Evolutionary conservation across 1,140 invertebrate species (phyloP), one percentile per base, ranked within the genome.

Genomic region (Cherax destructor): DNA sequence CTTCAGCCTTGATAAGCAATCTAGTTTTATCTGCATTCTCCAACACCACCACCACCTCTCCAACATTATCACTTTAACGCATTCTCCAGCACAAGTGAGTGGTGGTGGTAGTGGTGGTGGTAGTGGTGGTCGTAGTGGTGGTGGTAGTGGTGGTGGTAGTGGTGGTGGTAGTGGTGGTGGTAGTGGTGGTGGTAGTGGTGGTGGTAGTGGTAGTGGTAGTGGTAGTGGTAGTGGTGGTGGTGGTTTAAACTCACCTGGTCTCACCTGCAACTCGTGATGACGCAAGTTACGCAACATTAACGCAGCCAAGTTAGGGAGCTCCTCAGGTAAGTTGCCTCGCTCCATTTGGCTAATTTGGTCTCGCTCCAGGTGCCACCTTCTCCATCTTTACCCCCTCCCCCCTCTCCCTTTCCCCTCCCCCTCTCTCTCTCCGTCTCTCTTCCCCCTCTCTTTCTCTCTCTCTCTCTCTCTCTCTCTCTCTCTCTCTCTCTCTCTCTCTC

Each of bases 291-390:
- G 65, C n/a, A n/a, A n/a, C 13, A n/a, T 69, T 69, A 18, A 13
- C 13, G 13, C n/a, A 18, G n/a, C 13, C 13, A 18, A 69, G 13
- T 18, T 18, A n/a, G 65, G 65, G 13, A 69, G 65, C n/a, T 69
- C 13, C 65, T 69, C n/a, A 18, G n/a, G n/a, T 69, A 13, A 69
- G 1, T 69, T 18, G 13, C 13, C 13, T 76, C 74, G n/a, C 74
- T 76, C 74, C 41, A n/a, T 76, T 41, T 76, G n/a, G n/a, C 74
- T 76, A n/a, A 24, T 41, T 76, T 41, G n/a, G n/a, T 76, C 74
- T 76, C 74, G n/a, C 74, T 76, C 74, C 41, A n/a, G n/a, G n/a
- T 76, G n/a, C 41, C 30, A 41, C 30, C 30, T 41, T 41, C 30
- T 41, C 30, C 30, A 41, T 41, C 30, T 41, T 41, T 41, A 41